Base-by-base conservation (phyloP, 2,888 invertebrate species). In the Drosophila incognita region DNA sequence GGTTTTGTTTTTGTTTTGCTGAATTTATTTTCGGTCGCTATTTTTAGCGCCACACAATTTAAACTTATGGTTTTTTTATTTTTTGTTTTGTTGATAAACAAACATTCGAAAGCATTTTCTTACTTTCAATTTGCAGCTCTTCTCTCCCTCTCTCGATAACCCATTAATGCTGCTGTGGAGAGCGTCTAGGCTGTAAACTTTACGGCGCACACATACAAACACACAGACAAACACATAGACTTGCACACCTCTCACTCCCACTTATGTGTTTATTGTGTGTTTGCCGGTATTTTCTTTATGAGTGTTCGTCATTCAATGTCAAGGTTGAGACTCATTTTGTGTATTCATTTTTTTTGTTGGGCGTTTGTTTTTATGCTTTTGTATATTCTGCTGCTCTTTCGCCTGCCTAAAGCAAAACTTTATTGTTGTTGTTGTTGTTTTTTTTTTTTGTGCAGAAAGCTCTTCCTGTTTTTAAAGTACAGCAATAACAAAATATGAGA, bases 281-380 rank as follows among this genome's bases (percentile, higher is more conserved):
- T 81, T 79, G 81, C 86, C 82, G 82, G 81, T 67, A 64, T 79
- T 79, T 76, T 80, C 67, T 76, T 80, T 75, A 80, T 69, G 79
- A 67, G 76, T 79, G 69, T 81, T 83, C 78, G 71, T 61, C 77
- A 66, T 74, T 74, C 90, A 88, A 88, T 90, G 88, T 90, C 88
- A 88, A 88, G 88, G 88, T 88, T 90, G 90, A 85, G 74, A 76
- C 59, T 78, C 59, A 84, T 83, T 88, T 83, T 57, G 15, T 63
- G 74, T 65, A 80, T 84, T 80, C 79, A 70, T 73, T 80, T 66
- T 68, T 72, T 56, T 69, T 46, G 46, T 24, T 46, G 69, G 86
- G 62, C 83, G 75, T 83, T 85, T 81, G 74, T 88, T 86, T 86
- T 76, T 73, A 66, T 76, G 71, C 2, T 61, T 79, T 73, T 75